Percentiles rank a stretch among this genome's conserved stretches.
phyloP scores from a whole-genome alignment of 2,888 invertebrate species.

The Tolmerus cingulatus region DNA sequence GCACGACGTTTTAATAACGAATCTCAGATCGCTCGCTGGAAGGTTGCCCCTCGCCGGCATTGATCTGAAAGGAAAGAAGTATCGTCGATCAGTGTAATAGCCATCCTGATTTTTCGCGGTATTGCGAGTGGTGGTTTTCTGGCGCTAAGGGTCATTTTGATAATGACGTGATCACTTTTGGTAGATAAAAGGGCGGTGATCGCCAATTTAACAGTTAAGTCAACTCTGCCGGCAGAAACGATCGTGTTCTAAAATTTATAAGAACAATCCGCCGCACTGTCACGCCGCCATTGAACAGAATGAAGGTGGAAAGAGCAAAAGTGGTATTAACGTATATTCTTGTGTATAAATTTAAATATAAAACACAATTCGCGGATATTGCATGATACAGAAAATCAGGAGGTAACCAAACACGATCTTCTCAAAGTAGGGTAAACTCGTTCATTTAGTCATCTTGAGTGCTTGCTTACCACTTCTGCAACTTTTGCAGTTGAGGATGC shows the following conservation, averaged over 20 bases:
- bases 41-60: background rate
- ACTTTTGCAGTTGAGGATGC: background rate
- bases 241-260: background rate
- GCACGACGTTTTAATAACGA: conserved; percentile 10
- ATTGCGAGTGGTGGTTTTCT: background rate
- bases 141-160: conserved; percentile 33
- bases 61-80: background rate
- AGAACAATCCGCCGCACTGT: background rate
- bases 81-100: background rate
- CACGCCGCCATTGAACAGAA: background rate
- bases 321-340: background rate
- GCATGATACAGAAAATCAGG: background rate
- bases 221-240: conserved; percentile 12
- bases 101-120: background rate
- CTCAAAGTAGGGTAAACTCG: conserved; percentile 24
- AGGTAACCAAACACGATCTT: conserved; percentile 18
- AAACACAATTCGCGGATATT: background rate
- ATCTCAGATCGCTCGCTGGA: background rate
- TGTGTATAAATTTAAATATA: background rate
- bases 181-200: conserved; percentile 37
- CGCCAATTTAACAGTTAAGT: conserved; percentile 21
- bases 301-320: background rate
- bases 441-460: conserved; percentile 15
- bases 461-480: conserved; percentile 12
- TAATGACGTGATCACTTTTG: conserved; percentile 33